These are phyloP conservation scores for Vireo griseus DNA, from an alignment of 2,797 vertebrate genomes.

Conservation along the genomic window DNA sequence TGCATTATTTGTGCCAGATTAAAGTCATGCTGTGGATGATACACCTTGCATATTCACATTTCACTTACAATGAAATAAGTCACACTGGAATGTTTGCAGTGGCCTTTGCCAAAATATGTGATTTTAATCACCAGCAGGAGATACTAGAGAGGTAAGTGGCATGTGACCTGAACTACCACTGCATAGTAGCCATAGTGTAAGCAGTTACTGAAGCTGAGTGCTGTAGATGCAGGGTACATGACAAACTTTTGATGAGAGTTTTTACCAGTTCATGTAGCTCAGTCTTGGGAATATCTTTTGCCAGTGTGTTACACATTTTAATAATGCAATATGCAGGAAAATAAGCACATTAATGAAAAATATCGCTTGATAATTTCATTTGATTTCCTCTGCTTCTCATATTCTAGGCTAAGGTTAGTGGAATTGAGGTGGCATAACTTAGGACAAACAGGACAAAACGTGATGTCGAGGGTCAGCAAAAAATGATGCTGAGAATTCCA, in stretches of 20 bases:
- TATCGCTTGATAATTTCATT: background rate
- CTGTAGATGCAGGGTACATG: background rate
- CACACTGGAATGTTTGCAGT: background rate
- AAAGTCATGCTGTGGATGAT: background rate
- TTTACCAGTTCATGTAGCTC: background rate
- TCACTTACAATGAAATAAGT: background rate
- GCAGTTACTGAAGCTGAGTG: background rate
- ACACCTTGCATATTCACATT: background rate
- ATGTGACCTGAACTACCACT: background rate
- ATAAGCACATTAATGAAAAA: background rate
- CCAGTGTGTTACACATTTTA: background rate
- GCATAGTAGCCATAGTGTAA: background rate
- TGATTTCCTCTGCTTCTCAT: background rate
- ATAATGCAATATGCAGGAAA: background rate
- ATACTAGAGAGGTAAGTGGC: background rate
- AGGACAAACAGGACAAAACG: background rate
- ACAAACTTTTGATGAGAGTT: background rate
- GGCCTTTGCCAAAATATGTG: background rate
- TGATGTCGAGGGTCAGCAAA: background rate
- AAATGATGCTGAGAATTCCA: background rate
- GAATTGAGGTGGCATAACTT: background rate
- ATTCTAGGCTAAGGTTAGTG: background rate
- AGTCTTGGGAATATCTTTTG: background rate
- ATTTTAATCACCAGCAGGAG: background rate
- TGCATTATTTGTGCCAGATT: background rate